Conservation (phyloP, 2,888 invertebrate species). For the Electrophaes corylata region DNA sequence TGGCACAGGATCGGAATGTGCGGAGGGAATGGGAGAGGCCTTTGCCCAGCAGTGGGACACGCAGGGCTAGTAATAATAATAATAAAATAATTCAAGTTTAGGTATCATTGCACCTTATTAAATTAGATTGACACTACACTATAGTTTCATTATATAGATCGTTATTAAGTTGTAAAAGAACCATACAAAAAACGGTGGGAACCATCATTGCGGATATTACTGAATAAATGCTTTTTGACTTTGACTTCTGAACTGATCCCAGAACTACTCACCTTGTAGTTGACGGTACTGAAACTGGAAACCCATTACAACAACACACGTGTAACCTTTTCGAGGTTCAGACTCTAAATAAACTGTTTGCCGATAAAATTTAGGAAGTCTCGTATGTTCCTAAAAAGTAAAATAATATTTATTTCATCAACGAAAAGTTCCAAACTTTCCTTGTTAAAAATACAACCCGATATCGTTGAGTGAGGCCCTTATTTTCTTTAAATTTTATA, state of each 20-base stretch:
- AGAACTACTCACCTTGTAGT: slow-evolving; percentile 10
- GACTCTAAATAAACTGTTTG: slow-evolving; percentile 2
- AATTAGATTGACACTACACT: no score
- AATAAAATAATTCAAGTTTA: no score
- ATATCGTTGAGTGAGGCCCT: slow-evolving; percentile 15
- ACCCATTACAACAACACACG: slow-evolving; percentile 12
- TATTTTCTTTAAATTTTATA: slow-evolving; percentile 10
- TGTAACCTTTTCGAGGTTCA: neutral
- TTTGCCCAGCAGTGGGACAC: no score
- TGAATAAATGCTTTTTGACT: no score
- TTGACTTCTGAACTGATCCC: neutral
- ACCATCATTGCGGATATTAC: no score
- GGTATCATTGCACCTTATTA: no score
- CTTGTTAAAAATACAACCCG: slow-evolving; percentile 38
- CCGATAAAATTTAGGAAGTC: neutral
- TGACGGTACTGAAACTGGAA: slow-evolving; percentile 1
- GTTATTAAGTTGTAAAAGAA: no score
- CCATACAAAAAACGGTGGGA: no score
- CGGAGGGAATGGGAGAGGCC: no score
- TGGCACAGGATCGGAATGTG: no score
- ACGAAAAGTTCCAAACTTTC: slow-evolving; percentile 28
- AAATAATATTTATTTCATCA: slow-evolving; percentile 24
- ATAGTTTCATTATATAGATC: no score
- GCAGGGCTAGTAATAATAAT: no score
- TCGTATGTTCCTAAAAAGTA: slow-evolving; percentile 1